These are phyloP conservation scores for Calypte anna DNA, from an alignment of 2,113 vertebrate genomes.

Conservation along the genomic window DNA sequence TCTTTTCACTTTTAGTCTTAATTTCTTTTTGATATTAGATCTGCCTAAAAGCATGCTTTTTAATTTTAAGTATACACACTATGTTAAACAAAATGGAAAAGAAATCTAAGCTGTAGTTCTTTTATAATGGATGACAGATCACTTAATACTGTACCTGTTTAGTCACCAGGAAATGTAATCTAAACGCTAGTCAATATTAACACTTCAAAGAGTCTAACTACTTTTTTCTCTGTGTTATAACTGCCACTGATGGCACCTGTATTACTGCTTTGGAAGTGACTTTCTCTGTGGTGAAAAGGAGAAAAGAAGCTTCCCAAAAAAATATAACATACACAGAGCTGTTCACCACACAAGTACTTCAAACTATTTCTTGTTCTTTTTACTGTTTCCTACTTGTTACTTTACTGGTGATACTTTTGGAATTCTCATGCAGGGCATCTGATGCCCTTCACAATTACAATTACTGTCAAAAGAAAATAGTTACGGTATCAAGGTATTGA, in stretches of 20 bases:
- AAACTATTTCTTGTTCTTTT: not conserved
- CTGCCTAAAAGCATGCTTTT: not conserved
- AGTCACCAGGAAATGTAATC: not conserved
- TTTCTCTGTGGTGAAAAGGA: not conserved
- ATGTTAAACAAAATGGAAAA: not conserved
- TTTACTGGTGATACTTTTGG: not conserved
- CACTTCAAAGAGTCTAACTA: not conserved
- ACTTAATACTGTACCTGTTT: not conserved
- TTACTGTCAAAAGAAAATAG: not conserved
- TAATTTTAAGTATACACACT: not conserved
- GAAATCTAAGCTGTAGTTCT: not conserved
- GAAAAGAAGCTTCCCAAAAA: not conserved
- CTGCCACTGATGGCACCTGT: not conserved
- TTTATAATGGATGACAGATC: not conserved
- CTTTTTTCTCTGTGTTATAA: not conserved
- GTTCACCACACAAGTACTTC: not conserved
- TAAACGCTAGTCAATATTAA: not conserved
- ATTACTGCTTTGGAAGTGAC: not conserved
- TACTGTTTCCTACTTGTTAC: not conserved
- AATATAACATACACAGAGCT: not conserved
- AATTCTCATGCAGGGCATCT: not conserved
- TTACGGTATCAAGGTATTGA: not conserved
- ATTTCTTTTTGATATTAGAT: not conserved
- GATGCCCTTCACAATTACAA: not conserved
- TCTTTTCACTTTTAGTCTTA: not conserved